phyloP scores from a whole-genome alignment of 2,113 vertebrate species.

The Bufo gargarizans region DNA sequence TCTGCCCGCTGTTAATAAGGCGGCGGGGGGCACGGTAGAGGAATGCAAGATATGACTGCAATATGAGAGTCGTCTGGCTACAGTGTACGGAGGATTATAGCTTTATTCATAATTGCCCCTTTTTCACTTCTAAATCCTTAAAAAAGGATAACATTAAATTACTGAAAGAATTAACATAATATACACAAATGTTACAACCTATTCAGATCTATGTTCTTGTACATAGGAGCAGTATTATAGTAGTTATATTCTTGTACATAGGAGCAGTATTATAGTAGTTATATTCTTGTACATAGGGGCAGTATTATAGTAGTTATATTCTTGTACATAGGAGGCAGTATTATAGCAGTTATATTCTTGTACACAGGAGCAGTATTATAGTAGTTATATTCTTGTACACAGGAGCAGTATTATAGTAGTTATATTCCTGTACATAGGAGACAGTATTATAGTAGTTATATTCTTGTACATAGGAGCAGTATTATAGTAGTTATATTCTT shows the following conservation, averaged over 20 bases:
- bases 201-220: neutral
- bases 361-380: no score
- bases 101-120: neutral
- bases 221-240: neutral
- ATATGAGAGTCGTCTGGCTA: neutral
- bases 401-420: no score
- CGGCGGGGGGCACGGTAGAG: neutral
- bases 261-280: no score
- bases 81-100: neutral
- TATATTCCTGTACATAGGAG: neutral
- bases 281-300: no score
- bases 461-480: neutral
- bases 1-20: constrained; percentile 6
- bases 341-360: no score
- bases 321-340: no score
- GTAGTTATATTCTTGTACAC: no score
- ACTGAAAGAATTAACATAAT: no score
- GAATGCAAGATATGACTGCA: neutral
- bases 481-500: constrained; percentile 3
- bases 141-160: no score
- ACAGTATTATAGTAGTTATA: constrained; percentile 5
- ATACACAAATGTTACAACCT: no score
- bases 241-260: constrained; percentile 2
- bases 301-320: no score
- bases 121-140: no score